Conservation (phyloP, 2,888 invertebrate species). For the Ferrisia virgata region DNA sequence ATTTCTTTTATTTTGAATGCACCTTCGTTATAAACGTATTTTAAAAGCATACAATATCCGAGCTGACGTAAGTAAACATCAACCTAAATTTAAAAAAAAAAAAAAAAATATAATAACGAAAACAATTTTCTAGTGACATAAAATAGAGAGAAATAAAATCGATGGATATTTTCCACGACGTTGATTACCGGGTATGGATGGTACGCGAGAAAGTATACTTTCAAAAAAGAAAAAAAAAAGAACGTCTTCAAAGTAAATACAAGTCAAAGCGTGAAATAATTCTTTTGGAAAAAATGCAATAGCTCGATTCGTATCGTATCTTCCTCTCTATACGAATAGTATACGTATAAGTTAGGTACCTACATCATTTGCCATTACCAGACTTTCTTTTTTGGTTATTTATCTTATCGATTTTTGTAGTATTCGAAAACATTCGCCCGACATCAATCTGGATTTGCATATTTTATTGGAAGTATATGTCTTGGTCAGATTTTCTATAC, state of each 20-base stretch:
- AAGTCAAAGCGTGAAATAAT: not conserved
- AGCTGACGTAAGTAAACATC: not conserved
- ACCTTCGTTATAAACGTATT: too few relatives aligned
- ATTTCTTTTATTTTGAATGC: too few relatives aligned
- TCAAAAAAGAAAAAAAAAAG: too few relatives aligned
- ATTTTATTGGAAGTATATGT: not conserved
- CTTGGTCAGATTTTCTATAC: not conserved
- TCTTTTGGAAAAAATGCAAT: not conserved
- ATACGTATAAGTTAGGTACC: not conserved
- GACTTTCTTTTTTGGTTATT: too few relatives aligned
- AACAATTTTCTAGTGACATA: not conserved
- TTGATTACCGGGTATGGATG: not conserved
- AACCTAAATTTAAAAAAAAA: not conserved
- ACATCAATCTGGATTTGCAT: too few relatives aligned
- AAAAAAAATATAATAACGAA: not conserved
- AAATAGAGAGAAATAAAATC: not conserved
- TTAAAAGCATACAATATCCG: not conserved
- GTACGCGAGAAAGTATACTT: not conserved
- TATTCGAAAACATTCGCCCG: too few relatives aligned
- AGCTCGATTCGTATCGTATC: not conserved
- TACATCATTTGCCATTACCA: not conserved
- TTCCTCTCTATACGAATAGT: not conserved
- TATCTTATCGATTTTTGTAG: too few relatives aligned
- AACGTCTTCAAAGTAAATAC: conserved; percentile 1
- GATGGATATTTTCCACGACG: not conserved